These are phyloP conservation scores for Heliothis subflexa DNA, from an alignment of 1,140 invertebrate species.

Conservation along the genomic window DNA sequence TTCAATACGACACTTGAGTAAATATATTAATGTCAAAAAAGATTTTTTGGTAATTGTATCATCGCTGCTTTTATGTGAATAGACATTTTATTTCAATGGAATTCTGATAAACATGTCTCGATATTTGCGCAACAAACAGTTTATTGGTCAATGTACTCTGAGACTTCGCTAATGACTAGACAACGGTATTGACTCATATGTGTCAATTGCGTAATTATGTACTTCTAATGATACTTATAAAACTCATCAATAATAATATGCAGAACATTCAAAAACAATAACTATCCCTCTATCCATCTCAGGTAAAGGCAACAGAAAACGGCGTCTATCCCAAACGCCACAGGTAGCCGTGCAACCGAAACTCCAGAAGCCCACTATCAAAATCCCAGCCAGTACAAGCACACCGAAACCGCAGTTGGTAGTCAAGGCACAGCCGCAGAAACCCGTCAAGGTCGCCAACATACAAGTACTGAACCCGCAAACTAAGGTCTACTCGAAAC, in stretches of 20 bases:
- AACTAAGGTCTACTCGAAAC: conserved; percentile 79
- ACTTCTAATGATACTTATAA: neutral
- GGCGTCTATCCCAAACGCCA: conserved; percentile 74
- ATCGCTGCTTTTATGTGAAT: neutral
- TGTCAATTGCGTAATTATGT: neutral
- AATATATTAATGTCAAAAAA: conserved; percentile 26
- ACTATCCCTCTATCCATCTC: conserved; percentile 16
- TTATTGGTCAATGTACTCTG: conserved; percentile 11
- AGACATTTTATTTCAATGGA: neutral
- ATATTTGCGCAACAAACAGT: neutral
- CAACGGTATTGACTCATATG: neutral
- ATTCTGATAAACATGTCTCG: neutral
- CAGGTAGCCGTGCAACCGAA: conserved; percentile 79
- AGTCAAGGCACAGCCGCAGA: conserved; percentile 79
- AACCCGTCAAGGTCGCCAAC: conserved; percentile 78
- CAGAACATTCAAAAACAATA: neutral
- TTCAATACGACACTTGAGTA: conserved; percentile 19
- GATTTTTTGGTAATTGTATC: conserved; percentile 40
- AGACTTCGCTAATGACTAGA: neutral
- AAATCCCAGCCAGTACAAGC: conserved; percentile 62
- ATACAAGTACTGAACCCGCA: conserved; percentile 79
- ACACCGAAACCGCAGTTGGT: conserved; percentile 78
- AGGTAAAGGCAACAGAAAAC: conserved; percentile 78
- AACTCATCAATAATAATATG: neutral
- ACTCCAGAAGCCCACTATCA: conserved; percentile 77